Evolutionary conservation across 2,113 vertebrate species (phyloP).

Genomic region (Macrotus californicus): DNA sequence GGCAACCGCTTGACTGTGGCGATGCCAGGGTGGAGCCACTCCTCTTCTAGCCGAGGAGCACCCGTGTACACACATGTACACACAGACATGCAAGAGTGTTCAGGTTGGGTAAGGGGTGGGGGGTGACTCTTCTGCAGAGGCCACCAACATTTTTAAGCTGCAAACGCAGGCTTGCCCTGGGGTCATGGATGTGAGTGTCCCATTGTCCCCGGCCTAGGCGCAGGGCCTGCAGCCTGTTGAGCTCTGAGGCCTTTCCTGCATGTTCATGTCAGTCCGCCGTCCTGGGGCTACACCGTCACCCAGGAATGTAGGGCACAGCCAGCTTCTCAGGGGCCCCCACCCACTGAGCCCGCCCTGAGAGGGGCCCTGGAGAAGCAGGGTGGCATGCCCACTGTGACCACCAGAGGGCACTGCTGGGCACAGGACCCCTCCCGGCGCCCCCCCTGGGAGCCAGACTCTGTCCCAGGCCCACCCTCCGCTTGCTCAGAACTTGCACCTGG

Average conservation of each 20-base stretch:
- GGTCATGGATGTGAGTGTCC: not conserved
- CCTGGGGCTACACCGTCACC: not conserved
- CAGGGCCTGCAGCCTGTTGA: not conserved
- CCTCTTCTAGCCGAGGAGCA: not conserved
- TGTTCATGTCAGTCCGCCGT: not conserved
- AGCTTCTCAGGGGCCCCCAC: too few relatives aligned
- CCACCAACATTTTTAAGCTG: not conserved
- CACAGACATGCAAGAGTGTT: not conserved
- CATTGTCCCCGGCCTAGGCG: not conserved
- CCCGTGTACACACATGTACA: not conserved
- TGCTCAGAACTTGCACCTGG: not conserved
- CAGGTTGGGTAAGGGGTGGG: not conserved
- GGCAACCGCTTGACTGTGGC: fast-evolving
- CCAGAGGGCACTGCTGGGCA: constrained; percentile 46
- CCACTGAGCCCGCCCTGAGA: not conserved
- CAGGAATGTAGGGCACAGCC: not conserved
- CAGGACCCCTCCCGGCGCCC: too few relatives aligned
- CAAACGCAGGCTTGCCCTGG: not conserved
- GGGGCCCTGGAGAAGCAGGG: not conserved
- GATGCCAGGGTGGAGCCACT: fast-evolving
- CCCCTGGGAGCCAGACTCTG: not conserved
- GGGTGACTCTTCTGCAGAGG: not conserved
- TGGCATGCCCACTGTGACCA: not conserved
- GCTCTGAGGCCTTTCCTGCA: not conserved
- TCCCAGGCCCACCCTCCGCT: not conserved